phyloP scores from a whole-genome alignment of 2,888 invertebrate species.

The Eupithecia subumbrata region DNA sequence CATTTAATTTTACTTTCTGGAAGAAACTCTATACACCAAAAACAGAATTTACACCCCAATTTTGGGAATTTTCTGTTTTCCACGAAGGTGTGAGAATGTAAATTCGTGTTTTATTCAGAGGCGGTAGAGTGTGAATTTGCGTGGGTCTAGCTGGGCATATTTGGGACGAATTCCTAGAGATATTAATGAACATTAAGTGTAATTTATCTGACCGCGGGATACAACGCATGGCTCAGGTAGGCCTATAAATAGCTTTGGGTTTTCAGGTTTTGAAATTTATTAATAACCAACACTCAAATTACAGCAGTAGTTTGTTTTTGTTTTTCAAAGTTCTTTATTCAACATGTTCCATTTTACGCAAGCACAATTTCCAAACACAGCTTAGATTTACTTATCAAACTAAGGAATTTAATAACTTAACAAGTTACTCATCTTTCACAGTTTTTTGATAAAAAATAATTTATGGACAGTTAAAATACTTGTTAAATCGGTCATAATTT shows the following conservation, averaged over 20 bases:
- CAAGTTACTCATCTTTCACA: too few relatives aligned
- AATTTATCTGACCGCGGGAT: conserved; percentile 7
- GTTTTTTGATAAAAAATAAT: too few relatives aligned
- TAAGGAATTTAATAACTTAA: too few relatives aligned
- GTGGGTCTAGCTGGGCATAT: conserved; percentile 5
- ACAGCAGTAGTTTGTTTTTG: too few relatives aligned
- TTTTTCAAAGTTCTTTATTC: too few relatives aligned
- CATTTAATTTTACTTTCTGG: neutral
- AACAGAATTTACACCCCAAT: neutral
- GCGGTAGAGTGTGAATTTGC: conserved; percentile 15
- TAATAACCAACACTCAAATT: too few relatives aligned
- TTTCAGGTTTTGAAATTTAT: too few relatives aligned
- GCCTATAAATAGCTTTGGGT: neutral
- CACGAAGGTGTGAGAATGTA: conserved; percentile 2
- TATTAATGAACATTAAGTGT: conserved; percentile 19
- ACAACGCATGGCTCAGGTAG: neutral
- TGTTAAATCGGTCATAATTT: too few relatives aligned
- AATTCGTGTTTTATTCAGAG: conserved; percentile 6
- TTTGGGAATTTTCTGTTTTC: neutral
- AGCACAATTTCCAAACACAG: too few relatives aligned
- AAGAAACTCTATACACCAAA: neutral
- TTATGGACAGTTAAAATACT: too few relatives aligned
- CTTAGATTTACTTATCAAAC: too few relatives aligned
- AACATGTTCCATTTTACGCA: too few relatives aligned
- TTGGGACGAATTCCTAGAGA: conserved; percentile 15